Base-by-base conservation (phyloP, 1,140 invertebrate species). In the Drosophila santomea region DNA sequence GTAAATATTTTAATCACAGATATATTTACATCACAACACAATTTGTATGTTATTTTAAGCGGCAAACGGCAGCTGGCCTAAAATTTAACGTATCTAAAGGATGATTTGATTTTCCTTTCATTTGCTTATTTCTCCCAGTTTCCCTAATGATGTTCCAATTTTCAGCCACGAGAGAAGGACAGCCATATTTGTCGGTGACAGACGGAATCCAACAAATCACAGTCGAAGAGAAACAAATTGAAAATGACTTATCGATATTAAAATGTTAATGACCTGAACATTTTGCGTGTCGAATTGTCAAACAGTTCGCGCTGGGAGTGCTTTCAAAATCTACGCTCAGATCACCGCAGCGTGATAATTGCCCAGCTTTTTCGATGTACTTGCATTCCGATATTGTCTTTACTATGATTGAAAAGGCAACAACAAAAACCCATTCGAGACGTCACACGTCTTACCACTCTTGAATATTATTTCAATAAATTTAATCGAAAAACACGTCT, bases 191-290 rank as follows among this genome's bases (percentile, higher is more conserved):
- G 48, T 45, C 32, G 51, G 25, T 25, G 25, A 4, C 25, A 51
- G 67, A 72, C 68, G 52, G 55, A 67, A 35, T n/a, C 79, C 59
- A 67, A 74, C 61, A 78, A 82, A 73, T 81, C 74, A 52, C 74
- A 47, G 58, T 57, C 66, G 62, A 78, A 57, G 60, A 72, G 74
- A 62, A 78, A 78, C 81, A 81, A 85, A 85, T 85, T 81, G 68
- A 67, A 36, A 43, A 36, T 56, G 67, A 15, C 69, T 81, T 78
- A 85, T 86, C 82, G 81, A 78, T 77, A 80, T 80, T 77, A 68
- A 85, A 85, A 85, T 85, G 78, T 85, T 85, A 85, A 85, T 85
- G 78, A 86, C 86, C 82, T 85, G 74, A 86, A 78, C 86, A 86
- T 86, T 81, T 85, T 86, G 81, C 82, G 82, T 85, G 81, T 85